Base-by-base conservation (phyloP, 2,888 invertebrate genomes). In the Aphodius granarius region DNA sequence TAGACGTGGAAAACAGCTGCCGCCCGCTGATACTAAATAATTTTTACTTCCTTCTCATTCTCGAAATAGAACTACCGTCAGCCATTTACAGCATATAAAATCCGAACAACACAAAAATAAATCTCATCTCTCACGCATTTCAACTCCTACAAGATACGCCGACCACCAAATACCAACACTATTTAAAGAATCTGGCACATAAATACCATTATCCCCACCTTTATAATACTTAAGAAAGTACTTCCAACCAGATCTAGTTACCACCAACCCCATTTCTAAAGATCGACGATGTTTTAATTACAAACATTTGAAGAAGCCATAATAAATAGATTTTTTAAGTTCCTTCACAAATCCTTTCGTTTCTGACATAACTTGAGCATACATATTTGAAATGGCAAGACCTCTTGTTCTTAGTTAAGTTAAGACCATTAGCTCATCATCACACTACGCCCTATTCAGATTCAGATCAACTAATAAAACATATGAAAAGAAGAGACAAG, bases 31-130 rank as follows among this genome's bases (percentile, higher is more conserved):
- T 78, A 77, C 76, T 78, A 79, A 79, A 81, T 79, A 80, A 81
- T 81, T 81, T 80, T 78, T 78, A 81, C 81, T 82, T 82, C 82
- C 82, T 82, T 78, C 77, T 81, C 79, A 78, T 70, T 77, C 79
- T 77, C 65, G 79, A 82, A 81, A 81, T 81, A 82, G 79, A 71
- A 68, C 73, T 70, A 13, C 43, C 43, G 43, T 43, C 43, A 43
- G 43, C 43, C 43, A 43, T 43, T 43, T 43, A 43, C 43, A 43
- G 43, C 43, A 43, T 43, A 43, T 43, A 43, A 43, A 43, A 43
- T 43, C 43, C 43, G 43, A 43, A 43, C 43, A 43, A 43, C 43
- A 43, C 43, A 13, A 43, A 43, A 43, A 43, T 43, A 43, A 43
- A 43, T 43, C 43, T 6, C 43, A 13, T 43, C 43, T 43, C 43